phyloP scores from a whole-genome alignment of 2,888 invertebrate species.

The Ormyrus labotus region DNA sequence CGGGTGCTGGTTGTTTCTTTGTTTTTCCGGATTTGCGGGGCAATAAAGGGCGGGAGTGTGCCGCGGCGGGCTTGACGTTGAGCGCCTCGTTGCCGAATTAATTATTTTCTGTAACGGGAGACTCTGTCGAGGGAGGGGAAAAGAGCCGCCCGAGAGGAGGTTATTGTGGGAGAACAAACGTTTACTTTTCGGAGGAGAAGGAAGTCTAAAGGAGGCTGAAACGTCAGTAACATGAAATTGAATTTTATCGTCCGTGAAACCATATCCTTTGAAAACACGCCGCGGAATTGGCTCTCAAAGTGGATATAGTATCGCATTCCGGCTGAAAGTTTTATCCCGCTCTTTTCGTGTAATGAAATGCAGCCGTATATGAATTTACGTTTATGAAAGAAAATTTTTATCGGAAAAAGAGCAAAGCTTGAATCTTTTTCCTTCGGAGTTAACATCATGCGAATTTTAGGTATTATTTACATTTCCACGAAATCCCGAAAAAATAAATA shows the following conservation, averaged over 20 bases:
- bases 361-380: too few relatives aligned
- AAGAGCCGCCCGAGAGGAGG: neutral
- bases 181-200: neutral
- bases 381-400: too few relatives aligned
- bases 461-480: too few relatives aligned
- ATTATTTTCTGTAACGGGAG: neutral
- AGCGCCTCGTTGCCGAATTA: neutral
- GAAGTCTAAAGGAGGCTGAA: neutral
- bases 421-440: too few relatives aligned
- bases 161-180: too few relatives aligned
- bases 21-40: neutral
- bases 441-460: too few relatives aligned
- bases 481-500: too few relatives aligned
- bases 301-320: constrained; percentile 31
- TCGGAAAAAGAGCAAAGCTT: too few relatives aligned
- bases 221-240: constrained; percentile 1
- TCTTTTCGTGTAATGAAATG: too few relatives aligned
- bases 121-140: neutral
- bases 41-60: neutral
- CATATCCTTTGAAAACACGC: neutral
- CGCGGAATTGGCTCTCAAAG: neutral
- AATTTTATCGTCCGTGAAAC: constrained; percentile 18
- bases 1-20: too few relatives aligned
- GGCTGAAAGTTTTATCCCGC: too few relatives aligned
- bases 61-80: neutral